phyloP scores from a whole-genome alignment of 2,113 vertebrate species.

The Plecotus auritus region DNA sequence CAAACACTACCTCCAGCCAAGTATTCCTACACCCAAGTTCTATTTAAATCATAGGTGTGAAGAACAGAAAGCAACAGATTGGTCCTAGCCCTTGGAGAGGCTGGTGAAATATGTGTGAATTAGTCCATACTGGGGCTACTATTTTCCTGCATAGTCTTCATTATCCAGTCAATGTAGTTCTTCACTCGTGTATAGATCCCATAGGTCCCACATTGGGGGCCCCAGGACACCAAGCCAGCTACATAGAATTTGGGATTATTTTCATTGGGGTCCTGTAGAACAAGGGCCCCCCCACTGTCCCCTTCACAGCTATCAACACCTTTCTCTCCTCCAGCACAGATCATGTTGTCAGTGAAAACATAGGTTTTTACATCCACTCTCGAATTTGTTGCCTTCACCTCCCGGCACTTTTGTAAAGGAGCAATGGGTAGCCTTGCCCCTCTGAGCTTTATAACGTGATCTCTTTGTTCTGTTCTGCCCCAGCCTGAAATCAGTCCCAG shows the following conservation, averaged over 20 bases:
- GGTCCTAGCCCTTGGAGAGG: not conserved
- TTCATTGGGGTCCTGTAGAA: conserved; percentile 69
- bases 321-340: conserved; percentile 86
- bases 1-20: not conserved
- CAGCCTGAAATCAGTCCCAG: conserved; percentile 83
- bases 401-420: conserved; percentile 69
- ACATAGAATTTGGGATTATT: conserved; percentile 70
- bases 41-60: not conserved
- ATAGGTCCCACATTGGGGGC: conserved; percentile 83
- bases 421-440: conserved; percentile 73
- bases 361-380: not conserved
- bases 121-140: not conserved
- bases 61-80: not conserved
- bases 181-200: conserved; percentile 91
- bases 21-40: not conserved
- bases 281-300: conserved; percentile 90
- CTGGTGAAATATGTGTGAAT: fast-evolving
- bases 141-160: conserved; percentile 78
- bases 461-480: conserved; percentile 41
- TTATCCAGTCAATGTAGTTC: conserved; percentile 92
- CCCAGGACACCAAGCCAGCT: conserved; percentile 92
- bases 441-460: not conserved
- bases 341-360: conserved; percentile 89
- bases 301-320: conserved; percentile 87
- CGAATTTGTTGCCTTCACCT: not conserved